A percentile compares a stretch with the other conserved stretches of the same genome.
phyloP scores from a whole-genome alignment of 2,888 invertebrate species.

The Caenorhabditis angaria region DNA sequence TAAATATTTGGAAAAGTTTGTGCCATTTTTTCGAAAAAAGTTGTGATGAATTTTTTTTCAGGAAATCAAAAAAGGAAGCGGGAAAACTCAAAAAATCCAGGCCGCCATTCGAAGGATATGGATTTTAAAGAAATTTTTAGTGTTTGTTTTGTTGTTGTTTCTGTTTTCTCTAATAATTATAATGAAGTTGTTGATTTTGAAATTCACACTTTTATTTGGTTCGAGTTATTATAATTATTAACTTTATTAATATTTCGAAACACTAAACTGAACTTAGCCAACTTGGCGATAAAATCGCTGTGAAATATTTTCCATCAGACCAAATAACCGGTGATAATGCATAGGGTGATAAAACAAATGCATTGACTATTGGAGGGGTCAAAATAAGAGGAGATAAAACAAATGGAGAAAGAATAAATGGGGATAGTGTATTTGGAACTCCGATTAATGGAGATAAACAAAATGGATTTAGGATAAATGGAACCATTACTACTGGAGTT shows the following conservation, averaged over 20 bases:
- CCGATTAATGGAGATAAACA: conserved; percentile 48
- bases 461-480: conserved; percentile 57
- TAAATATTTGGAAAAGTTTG: conserved; percentile 50
- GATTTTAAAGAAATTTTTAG: conserved; percentile 7
- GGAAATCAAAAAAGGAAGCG: conserved; percentile 46
- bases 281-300: conserved; percentile 49
- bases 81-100: conserved; percentile 43
- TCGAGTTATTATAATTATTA: conserved; percentile 5
- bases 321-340: conserved; percentile 50
- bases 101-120: conserved; percentile 35
- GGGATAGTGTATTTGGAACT: conserved; percentile 41
- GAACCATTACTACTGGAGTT: conserved; percentile 56
- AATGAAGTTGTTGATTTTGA: background rate
- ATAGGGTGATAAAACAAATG: conserved; percentile 46
- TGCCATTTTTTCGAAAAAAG: background rate
- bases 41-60: conserved; percentile 1
- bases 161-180: background rate
- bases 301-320: conserved; percentile 45
- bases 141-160: background rate
- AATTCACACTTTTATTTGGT: background rate
- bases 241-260: background rate
- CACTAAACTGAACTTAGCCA: conserved; percentile 45
- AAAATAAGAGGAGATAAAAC: conserved; percentile 52
- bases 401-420: conserved; percentile 54
- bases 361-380: conserved; percentile 41